Conservation (phyloP, 2,113 vertebrate genomes). For the Paratilapia polleni region DNA sequence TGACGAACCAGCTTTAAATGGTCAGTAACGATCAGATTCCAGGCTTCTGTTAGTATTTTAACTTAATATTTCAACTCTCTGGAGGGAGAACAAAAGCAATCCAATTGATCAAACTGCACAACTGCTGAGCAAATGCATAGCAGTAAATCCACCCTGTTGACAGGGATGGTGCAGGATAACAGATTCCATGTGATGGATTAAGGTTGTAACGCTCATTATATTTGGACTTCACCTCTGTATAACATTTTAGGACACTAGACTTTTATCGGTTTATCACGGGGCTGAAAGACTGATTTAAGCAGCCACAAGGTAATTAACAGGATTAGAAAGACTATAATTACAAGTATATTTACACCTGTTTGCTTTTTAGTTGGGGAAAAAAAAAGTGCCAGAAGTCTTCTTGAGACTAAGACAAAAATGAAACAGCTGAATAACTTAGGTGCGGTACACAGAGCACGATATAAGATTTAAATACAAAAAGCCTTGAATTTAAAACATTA, state of each 20-base stretch:
- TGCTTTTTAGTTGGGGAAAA: too few relatives aligned
- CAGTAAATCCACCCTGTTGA: neutral
- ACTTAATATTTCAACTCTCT: neutral
- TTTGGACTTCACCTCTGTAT: neutral
- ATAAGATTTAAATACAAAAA: neutral
- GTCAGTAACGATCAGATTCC: neutral
- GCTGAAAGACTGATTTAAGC: neutral
- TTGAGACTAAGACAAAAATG: neutral
- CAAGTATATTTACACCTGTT: too few relatives aligned
- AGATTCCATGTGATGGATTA: slow-evolving; percentile 14
- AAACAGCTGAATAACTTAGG: neutral
- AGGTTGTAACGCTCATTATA: neutral
- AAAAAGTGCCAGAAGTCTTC: too few relatives aligned
- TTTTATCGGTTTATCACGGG: neutral
- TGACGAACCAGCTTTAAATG: neutral
- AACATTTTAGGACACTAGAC: neutral
- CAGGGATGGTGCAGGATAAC: neutral
- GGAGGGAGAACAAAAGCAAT: neutral
- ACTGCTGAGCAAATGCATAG: neutral
- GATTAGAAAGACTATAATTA: too few relatives aligned
- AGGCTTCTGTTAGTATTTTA: neutral
- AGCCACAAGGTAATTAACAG: neutral
- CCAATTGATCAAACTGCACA: neutral
- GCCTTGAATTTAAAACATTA: too few relatives aligned
- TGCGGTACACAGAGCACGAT: neutral